A percentile compares a stretch with the other conserved stretches of the same genome.
Evolutionary conservation across 2,888 invertebrate species (phyloP).

Genomic region (Busseola fusca): DNA sequence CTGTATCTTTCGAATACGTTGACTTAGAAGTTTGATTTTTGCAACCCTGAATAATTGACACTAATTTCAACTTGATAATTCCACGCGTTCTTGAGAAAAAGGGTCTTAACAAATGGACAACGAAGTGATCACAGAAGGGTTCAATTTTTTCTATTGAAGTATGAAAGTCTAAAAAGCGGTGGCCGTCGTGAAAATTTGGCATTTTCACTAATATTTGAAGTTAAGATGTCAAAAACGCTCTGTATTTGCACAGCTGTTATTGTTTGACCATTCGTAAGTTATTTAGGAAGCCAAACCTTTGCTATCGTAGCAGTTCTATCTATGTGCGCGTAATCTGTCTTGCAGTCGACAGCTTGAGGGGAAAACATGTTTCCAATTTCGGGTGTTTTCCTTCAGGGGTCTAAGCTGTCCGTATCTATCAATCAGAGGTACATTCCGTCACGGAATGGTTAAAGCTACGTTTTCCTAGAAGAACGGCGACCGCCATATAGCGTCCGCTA

Average conservation of each 20-base stretch:
- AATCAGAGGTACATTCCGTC: not conserved
- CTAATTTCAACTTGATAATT: no score
- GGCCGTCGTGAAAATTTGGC: not conserved
- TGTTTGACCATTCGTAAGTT: not conserved
- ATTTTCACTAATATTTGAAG: not conserved
- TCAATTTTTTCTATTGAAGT: no score
- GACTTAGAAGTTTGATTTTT: no score
- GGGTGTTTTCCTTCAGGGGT: not conserved
- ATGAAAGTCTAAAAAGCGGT: no score
- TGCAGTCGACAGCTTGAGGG: slow-evolving; percentile 1
- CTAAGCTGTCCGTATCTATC: not conserved
- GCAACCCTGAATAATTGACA: no score
- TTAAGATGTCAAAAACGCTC: not conserved
- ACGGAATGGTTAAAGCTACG: not conserved
- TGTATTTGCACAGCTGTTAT: not conserved
- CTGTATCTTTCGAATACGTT: no score
- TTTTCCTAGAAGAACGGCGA: not conserved
- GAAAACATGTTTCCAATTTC: slow-evolving; percentile 24
- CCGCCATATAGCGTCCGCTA: not conserved
- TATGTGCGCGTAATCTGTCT: slow-evolving; percentile 1
- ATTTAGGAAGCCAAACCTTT: no score
- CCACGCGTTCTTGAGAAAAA: no score
- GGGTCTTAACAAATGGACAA: no score
- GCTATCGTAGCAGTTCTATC: not conserved
- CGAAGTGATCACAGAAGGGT: no score